These are phyloP conservation scores for Enteromius paludinosus DNA, from an alignment of 2,797 vertebrate genomes.

Conservation along the genomic window DNA sequence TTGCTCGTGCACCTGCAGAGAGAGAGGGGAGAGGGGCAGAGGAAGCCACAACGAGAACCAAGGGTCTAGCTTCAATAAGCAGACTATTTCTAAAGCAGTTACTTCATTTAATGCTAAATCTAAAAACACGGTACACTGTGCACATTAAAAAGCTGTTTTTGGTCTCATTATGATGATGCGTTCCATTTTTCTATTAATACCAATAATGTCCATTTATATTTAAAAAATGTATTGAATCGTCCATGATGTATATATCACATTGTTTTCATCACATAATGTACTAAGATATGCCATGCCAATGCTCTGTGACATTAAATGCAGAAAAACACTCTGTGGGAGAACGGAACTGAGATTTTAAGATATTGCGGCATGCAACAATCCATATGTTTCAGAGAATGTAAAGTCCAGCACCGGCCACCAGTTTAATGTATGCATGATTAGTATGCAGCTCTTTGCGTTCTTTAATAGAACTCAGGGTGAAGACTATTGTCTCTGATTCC, in stretches of 20 bases:
- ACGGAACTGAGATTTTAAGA: not conserved
- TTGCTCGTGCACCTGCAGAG: conserved; percentile 62
- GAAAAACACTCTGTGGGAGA: not conserved
- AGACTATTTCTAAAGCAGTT: conserved; percentile 17
- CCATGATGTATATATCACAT: not conserved
- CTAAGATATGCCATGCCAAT: not conserved
- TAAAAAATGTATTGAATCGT: not conserved
- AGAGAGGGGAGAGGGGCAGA: conserved; percentile 59
- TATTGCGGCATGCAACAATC: not conserved
- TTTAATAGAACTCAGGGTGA: conserved; percentile 62
- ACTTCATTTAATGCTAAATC: conserved; percentile 16
- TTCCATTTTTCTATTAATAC: not conserved
- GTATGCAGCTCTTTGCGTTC: conserved; percentile 62
- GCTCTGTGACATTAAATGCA: not conserved
- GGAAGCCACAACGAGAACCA: conserved; percentile 39
- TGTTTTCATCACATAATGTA: not conserved
- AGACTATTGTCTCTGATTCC: conserved; percentile 66
- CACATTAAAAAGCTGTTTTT: not conserved
- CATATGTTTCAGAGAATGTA: conserved; percentile 49
- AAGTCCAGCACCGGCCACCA: conserved; percentile 52
- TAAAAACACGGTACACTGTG: not conserved
- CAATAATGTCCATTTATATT: not conserved
- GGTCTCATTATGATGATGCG: not conserved
- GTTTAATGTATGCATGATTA: conserved; percentile 64
- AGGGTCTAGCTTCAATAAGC: conserved; percentile 35